Evolutionary conservation across 2,888 invertebrate genomes (phyloP).

Genomic region (Drosophila diplacantha): DNA sequence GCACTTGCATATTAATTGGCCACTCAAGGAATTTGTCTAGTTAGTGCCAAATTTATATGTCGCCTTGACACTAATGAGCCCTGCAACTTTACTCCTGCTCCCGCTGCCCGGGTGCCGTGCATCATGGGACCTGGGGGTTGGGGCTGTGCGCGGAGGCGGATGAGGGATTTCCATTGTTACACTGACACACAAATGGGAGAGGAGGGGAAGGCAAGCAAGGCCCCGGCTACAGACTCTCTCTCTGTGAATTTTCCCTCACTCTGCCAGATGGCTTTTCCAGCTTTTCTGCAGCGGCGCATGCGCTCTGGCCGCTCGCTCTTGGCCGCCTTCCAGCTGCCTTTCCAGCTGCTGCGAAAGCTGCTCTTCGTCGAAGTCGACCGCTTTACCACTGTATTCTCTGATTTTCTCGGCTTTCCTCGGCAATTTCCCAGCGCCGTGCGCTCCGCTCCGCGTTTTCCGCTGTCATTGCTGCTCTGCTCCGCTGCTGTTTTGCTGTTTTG

Average conservation of each 20-base stretch:
- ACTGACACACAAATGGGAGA: constrained; percentile 71
- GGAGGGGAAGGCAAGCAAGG: background rate
- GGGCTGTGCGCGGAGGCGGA: constrained; percentile 4
- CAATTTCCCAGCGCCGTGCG: constrained; percentile 42
- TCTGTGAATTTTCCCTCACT: background rate
- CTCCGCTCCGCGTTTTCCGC: constrained; percentile 57
- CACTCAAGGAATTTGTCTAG: constrained; percentile 47
- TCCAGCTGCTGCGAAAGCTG: constrained; percentile 58
- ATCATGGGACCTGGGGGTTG: constrained; percentile 1
- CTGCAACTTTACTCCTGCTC: constrained; percentile 34
- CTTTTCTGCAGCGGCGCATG: constrained; percentile 60
- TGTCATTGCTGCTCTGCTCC: constrained; percentile 57
- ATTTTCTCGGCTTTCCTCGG: constrained; percentile 34
- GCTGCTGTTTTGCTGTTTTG: constrained; percentile 55
- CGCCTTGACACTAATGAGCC: constrained; percentile 69
- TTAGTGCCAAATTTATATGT: constrained; percentile 64
- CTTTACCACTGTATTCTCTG: constrained; percentile 8
- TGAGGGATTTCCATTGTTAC: constrained; percentile 72
- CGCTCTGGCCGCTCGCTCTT: constrained; percentile 46
- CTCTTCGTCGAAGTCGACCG: constrained; percentile 17
- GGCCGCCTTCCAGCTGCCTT: constrained; percentile 31
- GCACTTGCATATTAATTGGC: constrained; percentile 47
- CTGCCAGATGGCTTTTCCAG: constrained; percentile 46
- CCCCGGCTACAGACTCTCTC: constrained; percentile 3
- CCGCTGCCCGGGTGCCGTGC: constrained; percentile 6